Conservation (phyloP, 2,797 vertebrate species). For the Psittacula derbiana region DNA sequence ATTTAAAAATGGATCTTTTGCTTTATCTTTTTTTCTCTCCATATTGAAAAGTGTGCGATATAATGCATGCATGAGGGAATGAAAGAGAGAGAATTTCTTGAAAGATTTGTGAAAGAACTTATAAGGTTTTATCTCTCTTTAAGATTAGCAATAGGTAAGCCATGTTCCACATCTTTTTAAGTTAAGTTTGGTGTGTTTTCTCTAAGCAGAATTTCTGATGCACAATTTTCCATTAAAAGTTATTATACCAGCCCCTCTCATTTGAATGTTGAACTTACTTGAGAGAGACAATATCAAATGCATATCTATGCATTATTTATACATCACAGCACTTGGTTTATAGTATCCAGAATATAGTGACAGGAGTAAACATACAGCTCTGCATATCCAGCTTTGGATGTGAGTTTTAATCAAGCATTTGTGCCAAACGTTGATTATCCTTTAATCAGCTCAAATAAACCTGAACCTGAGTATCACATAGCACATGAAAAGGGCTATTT, state of each 20-base stretch:
- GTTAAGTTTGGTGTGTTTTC: not conserved
- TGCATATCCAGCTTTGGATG: conserved; percentile 35
- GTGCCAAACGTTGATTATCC: conserved; percentile 42
- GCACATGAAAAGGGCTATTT: conserved; percentile 54
- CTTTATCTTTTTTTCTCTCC: not conserved
- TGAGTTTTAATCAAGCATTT: conserved; percentile 65
- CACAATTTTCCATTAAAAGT: not conserved
- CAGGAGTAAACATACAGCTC: not conserved
- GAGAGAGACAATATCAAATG: not conserved
- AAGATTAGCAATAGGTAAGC: not conserved
- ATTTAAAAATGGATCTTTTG: not conserved
- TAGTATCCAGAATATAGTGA: not conserved
- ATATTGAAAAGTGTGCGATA: not conserved
- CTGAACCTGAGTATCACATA: conserved; percentile 38
- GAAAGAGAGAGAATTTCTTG: not conserved
- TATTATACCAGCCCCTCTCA: not conserved
- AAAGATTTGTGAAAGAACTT: not conserved
- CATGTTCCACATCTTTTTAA: not conserved
- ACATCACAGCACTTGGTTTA: not conserved
- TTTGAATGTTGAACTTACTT: not conserved
- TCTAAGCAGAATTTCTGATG: not conserved
- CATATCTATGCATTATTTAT: not conserved
- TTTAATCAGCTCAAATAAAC: conserved; percentile 58
- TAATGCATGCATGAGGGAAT: not conserved
- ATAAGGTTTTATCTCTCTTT: not conserved